Percentiles rank a stretch among this genome's conserved stretches.
phyloP scores from a whole-genome alignment of 2,888 invertebrate genomes.

The Parelbella ahira region DNA sequence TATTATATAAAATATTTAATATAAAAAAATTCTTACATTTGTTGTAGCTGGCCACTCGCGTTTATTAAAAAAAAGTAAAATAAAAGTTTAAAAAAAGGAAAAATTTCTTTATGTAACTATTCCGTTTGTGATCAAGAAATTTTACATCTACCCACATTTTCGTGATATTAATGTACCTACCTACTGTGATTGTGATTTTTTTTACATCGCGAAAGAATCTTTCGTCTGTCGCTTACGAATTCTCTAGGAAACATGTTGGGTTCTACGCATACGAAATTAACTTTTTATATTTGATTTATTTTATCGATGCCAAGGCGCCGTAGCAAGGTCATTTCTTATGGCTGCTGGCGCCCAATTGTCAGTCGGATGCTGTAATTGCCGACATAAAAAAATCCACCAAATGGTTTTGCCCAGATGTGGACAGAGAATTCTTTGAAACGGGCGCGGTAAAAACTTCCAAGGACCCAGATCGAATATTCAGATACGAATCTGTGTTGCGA shows the following conservation, averaged over 20 bases:
- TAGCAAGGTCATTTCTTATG: constrained; percentile 49
- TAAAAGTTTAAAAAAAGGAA: no score
- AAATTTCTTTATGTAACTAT: no score
- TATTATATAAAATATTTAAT: no score
- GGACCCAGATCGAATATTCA: constrained; percentile 1
- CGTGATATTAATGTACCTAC: no score
- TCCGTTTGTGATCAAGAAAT: no score
- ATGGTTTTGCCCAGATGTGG: constrained; percentile 30
- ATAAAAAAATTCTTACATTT: no score
- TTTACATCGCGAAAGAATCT: background rate
- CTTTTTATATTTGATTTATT: constrained; percentile 58
- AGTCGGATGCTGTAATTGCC: constrained; percentile 30
- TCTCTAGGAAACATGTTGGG: background rate
- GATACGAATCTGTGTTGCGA: constrained; percentile 2
- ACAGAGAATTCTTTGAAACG: constrained; percentile 13
- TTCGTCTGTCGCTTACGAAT: background rate
- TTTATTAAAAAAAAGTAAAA: no score
- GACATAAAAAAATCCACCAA: constrained; percentile 28
- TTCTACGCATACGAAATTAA: constrained; percentile 50
- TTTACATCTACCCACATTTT: no score
- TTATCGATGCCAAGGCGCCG: constrained; percentile 48
- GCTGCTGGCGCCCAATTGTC: constrained; percentile 35
- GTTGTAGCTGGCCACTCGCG: no score
- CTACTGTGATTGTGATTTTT: no score
- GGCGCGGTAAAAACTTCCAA: constrained; percentile 6